Percentiles rank a stretch among this genome's conserved stretches.
Evolutionary conservation across 2,797 vertebrate species (phyloP).

Genomic region (Vespertilio murinus): DNA sequence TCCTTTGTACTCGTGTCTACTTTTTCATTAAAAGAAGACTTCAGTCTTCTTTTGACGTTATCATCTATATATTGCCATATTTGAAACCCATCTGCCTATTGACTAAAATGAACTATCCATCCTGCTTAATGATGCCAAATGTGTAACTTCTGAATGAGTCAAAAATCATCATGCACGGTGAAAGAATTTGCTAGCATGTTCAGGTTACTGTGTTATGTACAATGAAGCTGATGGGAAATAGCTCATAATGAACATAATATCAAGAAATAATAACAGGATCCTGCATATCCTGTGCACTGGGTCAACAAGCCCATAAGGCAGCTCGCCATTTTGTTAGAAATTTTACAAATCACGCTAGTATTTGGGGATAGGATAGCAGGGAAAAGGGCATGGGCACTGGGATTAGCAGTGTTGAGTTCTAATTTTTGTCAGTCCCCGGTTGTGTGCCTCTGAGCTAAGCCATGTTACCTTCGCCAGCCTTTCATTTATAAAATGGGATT

Average conservation of each 20-base stretch:
- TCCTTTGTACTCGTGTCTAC: slow-evolving; percentile 64
- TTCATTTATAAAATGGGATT: not conserved
- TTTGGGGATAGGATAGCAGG: not conserved
- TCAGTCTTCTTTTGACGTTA: slow-evolving; percentile 27
- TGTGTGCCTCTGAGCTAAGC: not conserved
- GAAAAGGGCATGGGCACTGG: too few species aligned
- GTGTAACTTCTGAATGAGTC: slow-evolving; percentile 28
- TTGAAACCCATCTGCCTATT: slow-evolving; percentile 44
- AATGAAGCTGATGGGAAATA: not conserved
- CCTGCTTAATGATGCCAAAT: not conserved
- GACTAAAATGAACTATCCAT: not conserved
- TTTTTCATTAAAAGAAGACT: slow-evolving; percentile 57
- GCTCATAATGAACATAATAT: slow-evolving; percentile 11
- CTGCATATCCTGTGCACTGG: not conserved
- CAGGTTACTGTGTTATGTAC: not conserved
- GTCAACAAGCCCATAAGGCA: not conserved
- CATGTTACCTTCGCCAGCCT: not conserved
- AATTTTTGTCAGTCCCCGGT: not conserved
- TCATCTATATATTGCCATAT: slow-evolving; percentile 49
- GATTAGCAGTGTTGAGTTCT: not conserved
- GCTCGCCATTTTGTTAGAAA: not conserved
- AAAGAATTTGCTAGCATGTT: slow-evolving; percentile 40
- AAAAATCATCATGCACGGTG: not conserved
- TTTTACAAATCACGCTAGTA: not conserved
- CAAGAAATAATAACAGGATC: not conserved